Evolutionary conservation across 2,797 vertebrate species (phyloP).

Genomic region (Anguilla marmorata): DNA sequence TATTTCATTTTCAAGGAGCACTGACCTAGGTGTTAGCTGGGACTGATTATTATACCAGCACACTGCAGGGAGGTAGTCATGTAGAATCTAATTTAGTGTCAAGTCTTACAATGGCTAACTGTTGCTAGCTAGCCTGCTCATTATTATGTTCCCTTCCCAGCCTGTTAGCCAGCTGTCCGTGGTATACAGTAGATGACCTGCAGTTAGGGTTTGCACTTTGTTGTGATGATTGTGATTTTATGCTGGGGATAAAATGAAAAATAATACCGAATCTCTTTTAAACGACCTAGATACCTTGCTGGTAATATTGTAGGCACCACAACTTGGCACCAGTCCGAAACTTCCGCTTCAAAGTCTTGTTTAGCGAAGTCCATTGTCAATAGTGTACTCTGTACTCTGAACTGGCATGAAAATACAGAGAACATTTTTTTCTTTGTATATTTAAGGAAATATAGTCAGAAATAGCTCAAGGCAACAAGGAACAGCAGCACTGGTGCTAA

Average conservation of each 20-base stretch:
- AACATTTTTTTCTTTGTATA: not conserved
- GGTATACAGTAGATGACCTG: not conserved
- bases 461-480: not conserved
- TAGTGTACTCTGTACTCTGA: constrained; percentile 3
- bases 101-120: not conserved
- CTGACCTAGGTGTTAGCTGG: not conserved
- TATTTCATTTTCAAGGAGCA: too few relatives aligned
- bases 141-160: too few relatives aligned
- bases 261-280: not conserved
- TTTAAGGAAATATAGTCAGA: not conserved
- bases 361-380: not conserved
- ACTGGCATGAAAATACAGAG: not conserved
- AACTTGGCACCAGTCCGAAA: not conserved
- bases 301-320: not conserved
- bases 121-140: too few relatives aligned
- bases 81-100: too few relatives aligned
- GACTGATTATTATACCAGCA: not conserved
- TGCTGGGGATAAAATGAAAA: not conserved
- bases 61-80: too few relatives aligned
- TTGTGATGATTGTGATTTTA: not conserved
- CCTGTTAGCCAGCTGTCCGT: too few relatives aligned
- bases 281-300: not conserved
- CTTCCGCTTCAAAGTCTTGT: not conserved
- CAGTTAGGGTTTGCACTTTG: not conserved
- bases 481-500: not conserved